Base-by-base conservation (phyloP, 2,888 invertebrate species). In the Hoplodrina ambigua region DNA sequence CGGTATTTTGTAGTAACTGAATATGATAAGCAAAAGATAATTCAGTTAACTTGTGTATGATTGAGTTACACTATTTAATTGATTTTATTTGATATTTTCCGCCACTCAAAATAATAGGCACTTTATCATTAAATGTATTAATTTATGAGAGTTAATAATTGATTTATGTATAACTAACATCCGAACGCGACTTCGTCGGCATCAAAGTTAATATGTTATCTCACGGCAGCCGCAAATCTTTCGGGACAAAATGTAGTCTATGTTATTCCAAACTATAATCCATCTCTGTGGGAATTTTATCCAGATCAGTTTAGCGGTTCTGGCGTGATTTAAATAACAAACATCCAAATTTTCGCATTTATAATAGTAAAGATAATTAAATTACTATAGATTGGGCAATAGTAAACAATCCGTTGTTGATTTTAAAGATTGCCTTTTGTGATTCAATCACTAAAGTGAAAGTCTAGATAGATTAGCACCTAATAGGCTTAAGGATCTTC, bases 31-130 rank as follows among this genome's bases (percentile, higher is more conserved):
- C 2, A 11, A 37, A 52, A 56, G 33, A 73, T 75, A 60, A 41
- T 41, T 41, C 41, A 41, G 41, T 3, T 0, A 13, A 41, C 41
- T 13, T 41, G 3, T 41, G 11, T 41, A 2, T 41, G 37, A 37
- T 37, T 37, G 37, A 37, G 7, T 33, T 13, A 2, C 13, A 49
- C 46, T 25, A 20, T 50, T 6, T 30, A 59, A 41, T 68, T 55
- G n/a, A 30, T 53, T 53, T 50, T n/a, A 59, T 37, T 46, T 17
- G 8, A 20, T 52, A 74, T 68, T 75, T 74, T 60, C 52, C 30
- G 20, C 11, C 37, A 53, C 37, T 68, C 17, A 30, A 30, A 60
- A 46, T 53, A 46, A 52, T n/a, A 37, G 8, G 5, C 5, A 57
- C 37, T 0, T 11, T 17, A 19, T 19, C 25, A 25, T 52, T 46